These are phyloP conservation scores for Watsonalla binaria DNA, from an alignment of 2,888 invertebrate species.

Conservation along the genomic window DNA sequence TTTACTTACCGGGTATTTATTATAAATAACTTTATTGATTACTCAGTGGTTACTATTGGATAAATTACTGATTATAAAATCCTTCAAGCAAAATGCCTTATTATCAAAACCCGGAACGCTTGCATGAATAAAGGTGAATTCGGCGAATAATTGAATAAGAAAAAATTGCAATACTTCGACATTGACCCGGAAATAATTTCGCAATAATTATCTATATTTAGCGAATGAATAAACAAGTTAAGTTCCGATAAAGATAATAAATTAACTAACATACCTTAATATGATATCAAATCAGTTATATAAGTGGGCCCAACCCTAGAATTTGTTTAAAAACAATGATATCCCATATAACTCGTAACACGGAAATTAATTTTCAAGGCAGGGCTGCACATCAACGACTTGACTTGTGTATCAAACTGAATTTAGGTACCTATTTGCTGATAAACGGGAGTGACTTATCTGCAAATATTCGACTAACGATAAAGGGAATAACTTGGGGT, in stretches of 20 bases:
- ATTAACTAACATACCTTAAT: slow-evolving; percentile 5
- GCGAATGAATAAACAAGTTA: neutral
- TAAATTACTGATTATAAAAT: no score
- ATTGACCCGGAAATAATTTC: neutral
- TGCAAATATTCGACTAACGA: slow-evolving; percentile 3
- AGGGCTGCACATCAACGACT: neutral
- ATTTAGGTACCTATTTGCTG: neutral
- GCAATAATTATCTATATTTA: neutral
- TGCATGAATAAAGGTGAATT: no score
- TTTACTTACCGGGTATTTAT: no score
- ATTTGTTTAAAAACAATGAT: neutral
- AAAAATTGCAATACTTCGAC: neutral
- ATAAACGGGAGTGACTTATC: slow-evolving; percentile 1
- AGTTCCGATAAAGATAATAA: neutral
- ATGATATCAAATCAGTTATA: slow-evolving; percentile 10
- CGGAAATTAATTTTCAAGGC: slow-evolving; percentile 24
- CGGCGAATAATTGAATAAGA: no score
- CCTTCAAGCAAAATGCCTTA: no score
- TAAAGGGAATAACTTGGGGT: slow-evolving; percentile 11
- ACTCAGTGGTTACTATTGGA: no score
- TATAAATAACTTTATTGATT: no score
- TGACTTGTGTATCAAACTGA: slow-evolving; percentile 1
- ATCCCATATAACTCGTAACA: slow-evolving; percentile 8
- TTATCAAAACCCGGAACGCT: no score
- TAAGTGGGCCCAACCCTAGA: slow-evolving; percentile 14